Base-by-base conservation (phyloP, 1,140 invertebrate species). In the Drosophila mayri region DNA sequence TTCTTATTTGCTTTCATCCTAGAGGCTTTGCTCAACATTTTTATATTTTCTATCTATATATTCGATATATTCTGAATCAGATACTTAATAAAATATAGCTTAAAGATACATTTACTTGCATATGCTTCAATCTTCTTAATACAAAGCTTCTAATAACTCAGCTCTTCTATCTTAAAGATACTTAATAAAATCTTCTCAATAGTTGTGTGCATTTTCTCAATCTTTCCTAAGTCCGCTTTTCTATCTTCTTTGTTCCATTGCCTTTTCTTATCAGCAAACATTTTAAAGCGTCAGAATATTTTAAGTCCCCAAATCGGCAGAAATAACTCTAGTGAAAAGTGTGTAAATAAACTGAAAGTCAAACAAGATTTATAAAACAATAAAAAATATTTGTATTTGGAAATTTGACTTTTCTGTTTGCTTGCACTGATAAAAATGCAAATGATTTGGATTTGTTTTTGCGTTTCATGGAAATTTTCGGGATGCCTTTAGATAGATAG, bases 331-430 rank as follows among this genome's bases (percentile, higher is more conserved):
- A 18, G 38, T 50, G 30, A n/a, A 60, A 73, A 35, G 28, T 40
- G 8, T n/a, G 35, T 47, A 75, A 57, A 57, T 59, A 60, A 38
- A 28, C 60, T 38, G 16, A 52, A 72, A 37, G 18, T n/a, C 54
- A 73, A 52, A 57, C 40, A 50, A 63, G 35, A 63, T 73, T 70
- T 71, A 43, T 68, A 43, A 49, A 46, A 57, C 25, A 71, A 58
- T 72, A 70, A 70, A 87, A 87, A 87, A 88, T 74, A 80, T 88
- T 88, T 87, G 85, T 44, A 37, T 74, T 64, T 41, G 61, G 12
- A 47, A 68, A 59, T 52, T 22, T 28, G 30, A 30, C 20, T 30
- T 44, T 62, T 67, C 58, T 80, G 52, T 81, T 68, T 74, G 64
- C 25, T 41, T 38, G 32, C 46, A 62, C 77, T 87, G 84, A 87